phyloP scores from a whole-genome alignment of 2,113 vertebrate genomes.

The Dipodomys stephensi region DNA sequence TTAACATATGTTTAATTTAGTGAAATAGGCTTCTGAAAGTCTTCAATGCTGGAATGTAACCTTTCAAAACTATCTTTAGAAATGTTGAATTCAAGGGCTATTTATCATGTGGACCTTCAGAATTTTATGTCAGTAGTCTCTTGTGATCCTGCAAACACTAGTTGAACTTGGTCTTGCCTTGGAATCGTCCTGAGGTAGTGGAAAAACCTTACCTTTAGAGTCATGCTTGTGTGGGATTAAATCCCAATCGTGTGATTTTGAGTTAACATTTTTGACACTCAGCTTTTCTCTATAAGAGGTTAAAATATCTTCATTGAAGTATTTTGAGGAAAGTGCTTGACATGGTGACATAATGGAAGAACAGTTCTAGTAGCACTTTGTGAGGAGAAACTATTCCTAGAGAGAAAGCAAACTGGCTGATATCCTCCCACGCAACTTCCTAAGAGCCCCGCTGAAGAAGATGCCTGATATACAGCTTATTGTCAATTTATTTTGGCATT shows the following conservation, averaged over 20 bases:
- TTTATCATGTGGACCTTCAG: conserved; percentile 44
- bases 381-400: neutral
- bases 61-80: conserved; percentile 42
- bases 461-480: neutral
- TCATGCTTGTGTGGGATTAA: neutral
- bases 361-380: neutral
- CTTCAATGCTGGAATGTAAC: conserved; percentile 4
- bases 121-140: conserved; percentile 34
- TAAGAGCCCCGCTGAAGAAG: neutral
- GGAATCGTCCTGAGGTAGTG: neutral
- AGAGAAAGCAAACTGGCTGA: neutral
- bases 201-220: neutral
- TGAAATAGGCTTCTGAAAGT: neutral
- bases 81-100: conserved; percentile 19
- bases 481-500: neutral
- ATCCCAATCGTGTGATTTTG: neutral
- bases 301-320: neutral
- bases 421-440: neutral
- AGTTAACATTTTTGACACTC: neutral
- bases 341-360: neutral
- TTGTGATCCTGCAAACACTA: neutral
- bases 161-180: neutral
- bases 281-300: neutral
- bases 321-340: conserved; percentile 27
- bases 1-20: neutral